Evolutionary conservation across 2,888 invertebrate species (phyloP), one percentile per base, ranked within the genome.

Genomic region (Thereva nobilitata): DNA sequence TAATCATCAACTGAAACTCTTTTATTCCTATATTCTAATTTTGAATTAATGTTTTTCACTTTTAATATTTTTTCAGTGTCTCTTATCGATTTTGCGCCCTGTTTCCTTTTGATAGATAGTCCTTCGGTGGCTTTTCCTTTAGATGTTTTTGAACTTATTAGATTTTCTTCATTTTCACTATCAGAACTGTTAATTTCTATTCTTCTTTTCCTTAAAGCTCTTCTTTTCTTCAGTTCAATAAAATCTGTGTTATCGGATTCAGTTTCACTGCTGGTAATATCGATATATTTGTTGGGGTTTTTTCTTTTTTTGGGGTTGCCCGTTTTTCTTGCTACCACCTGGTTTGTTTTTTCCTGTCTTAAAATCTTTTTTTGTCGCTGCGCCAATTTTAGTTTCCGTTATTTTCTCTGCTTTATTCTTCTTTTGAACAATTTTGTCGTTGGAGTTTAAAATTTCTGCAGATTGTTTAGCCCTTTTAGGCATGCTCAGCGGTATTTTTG

Each of bases 41-140:
- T 45, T 45, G 45, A 45, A 45, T 45, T 1, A 45, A 10, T 1
- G 3, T 45, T 45, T 45, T 45, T 45, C 45, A 45, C 9, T 45
- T 45, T 45, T 45, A 45, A 45, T 45, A 45, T 1, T 10, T 45
- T 45, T 45, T 45, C 10, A 45, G 45, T 45, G 41, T 54, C 38
- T 54, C 1, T 54, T 54, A 4, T 9, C 54, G 49, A 49, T 49
- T 49, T 49, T 49, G 12, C 49, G 23, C 34, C 49, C 49, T 49
- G 12, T 49, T 45, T 45, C 9, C 9, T 45, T 49, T 49, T 49
- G 49, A 49, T 49, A 34, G 49, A 4, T 23, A 49, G 49, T 49
- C 12, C 49, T 49, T 49, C 49, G 23, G 49, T 49, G 49, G 49
- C 49, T 49, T 49, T 49, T 49, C 41, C 54, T 54, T 54, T n/a